A percentile compares a stretch with the other conserved stretches of the same genome.
These are phyloP conservation scores for Leptinotarsa rubiginosa DNA, from an alignment of 2,888 invertebrate genomes.

Conservation along the genomic window DNA sequence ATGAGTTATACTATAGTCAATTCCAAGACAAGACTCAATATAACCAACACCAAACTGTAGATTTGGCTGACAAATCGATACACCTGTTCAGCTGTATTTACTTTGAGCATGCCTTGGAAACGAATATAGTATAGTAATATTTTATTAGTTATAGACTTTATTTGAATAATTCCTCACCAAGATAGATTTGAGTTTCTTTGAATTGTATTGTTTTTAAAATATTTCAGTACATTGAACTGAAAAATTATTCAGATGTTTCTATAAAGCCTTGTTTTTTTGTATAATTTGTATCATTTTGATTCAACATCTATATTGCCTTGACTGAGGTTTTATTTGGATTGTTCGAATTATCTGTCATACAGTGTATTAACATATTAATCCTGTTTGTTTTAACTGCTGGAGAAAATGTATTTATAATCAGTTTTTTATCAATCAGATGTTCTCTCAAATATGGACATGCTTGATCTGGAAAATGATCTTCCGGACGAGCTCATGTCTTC, in stretches of 20 bases:
- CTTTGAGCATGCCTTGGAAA: too few relatives aligned
- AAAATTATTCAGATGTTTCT: too few relatives aligned
- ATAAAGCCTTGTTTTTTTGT: too few relatives aligned
- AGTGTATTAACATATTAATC: background rate
- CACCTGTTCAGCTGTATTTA: too few relatives aligned
- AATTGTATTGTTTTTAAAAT: background rate
- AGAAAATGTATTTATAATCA: constrained; percentile 29
- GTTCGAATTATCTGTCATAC: background rate
- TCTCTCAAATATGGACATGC: constrained; percentile 86
- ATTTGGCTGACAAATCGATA: too few relatives aligned
- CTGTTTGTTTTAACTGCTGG: background rate
- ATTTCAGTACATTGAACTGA: background rate
- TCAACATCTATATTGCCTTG: too few relatives aligned
- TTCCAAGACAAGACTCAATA: too few relatives aligned
- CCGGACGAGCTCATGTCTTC: constrained; percentile 89
- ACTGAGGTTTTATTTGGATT: background rate
- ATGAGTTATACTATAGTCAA: too few relatives aligned
- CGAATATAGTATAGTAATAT: too few relatives aligned
- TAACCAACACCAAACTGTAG: too few relatives aligned
- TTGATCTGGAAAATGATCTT: constrained; percentile 90
- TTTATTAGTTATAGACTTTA: background rate
- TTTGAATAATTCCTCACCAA: constrained; percentile 4
- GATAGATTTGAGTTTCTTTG: background rate
- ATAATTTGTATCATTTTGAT: too few relatives aligned
- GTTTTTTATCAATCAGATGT: constrained; percentile 72